These are phyloP conservation scores for Otolemur garnettii DNA, from an alignment of 2,113 vertebrate genomes.

Conservation along the genomic window DNA sequence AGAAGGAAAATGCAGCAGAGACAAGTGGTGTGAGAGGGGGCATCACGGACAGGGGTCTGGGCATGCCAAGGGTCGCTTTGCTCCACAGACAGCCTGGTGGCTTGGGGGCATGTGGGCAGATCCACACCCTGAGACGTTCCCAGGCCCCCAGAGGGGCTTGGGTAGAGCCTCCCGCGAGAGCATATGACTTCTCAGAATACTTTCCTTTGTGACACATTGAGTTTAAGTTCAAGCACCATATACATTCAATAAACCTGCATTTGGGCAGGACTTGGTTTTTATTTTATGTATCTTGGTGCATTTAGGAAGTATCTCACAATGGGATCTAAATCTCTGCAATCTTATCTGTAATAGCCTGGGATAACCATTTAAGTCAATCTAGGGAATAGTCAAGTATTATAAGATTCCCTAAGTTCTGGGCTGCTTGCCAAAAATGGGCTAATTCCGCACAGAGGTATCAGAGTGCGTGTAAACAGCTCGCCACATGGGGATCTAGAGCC, in stretches of 20 bases:
- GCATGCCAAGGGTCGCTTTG: neutral
- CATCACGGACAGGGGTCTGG: accelerated
- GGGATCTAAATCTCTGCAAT: slow-evolving; percentile 44
- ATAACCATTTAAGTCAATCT: slow-evolving; percentile 47
- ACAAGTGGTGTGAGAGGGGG: neutral
- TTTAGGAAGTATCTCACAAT: slow-evolving; percentile 44
- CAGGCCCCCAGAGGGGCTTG: neutral
- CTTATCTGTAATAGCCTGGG: neutral
- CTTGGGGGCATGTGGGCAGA: neutral
- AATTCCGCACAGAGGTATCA: neutral
- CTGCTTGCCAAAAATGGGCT: slow-evolving; percentile 56
- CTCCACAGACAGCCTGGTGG: neutral
- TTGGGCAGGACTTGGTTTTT: neutral
- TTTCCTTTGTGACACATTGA: neutral
- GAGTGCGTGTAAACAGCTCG: neutral
- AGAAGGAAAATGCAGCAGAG: neutral
- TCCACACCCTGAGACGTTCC: accelerated
- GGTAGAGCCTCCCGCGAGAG: neutral
- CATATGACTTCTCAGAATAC: neutral
- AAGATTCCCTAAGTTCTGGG: slow-evolving; percentile 31
- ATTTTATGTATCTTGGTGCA: neutral
- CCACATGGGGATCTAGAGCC: neutral
- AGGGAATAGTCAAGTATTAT: neutral
- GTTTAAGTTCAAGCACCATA: neutral
- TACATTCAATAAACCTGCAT: slow-evolving; percentile 7